phyloP scores from a whole-genome alignment of 2,797 vertebrate species.

The Argentina silus region DNA sequence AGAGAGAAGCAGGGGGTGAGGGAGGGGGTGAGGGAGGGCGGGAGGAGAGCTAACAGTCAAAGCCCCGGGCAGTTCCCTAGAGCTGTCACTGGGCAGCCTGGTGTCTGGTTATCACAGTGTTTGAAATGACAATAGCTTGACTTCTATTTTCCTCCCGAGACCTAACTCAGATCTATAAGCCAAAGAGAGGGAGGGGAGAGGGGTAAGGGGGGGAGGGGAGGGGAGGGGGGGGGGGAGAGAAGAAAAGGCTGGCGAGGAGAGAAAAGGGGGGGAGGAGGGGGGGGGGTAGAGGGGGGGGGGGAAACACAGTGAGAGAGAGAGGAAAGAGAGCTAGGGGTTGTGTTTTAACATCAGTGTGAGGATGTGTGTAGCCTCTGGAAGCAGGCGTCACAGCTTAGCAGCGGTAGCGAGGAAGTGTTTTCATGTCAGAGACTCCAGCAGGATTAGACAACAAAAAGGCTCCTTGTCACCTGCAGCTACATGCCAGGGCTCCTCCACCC shows the following conservation, averaged over 20 bases:
- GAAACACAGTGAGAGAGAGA: conserved; percentile 51
- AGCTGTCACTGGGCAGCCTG: conserved; percentile 75
- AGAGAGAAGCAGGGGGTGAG: not conserved
- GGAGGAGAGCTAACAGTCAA: conserved; percentile 62
- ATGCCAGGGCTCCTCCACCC: conserved; percentile 40
- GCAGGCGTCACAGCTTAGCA: not conserved
- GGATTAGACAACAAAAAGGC: conserved; percentile 74
- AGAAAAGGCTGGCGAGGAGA: conserved; percentile 60
- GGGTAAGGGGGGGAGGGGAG: conserved; percentile 7
- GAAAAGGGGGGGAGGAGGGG: conserved; percentile 36
- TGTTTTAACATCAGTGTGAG: conserved; percentile 4
- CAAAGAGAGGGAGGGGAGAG: conserved; percentile 42
- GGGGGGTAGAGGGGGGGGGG: not conserved
- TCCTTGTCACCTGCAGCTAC: conserved; percentile 77
- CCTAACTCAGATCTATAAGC: conserved; percentile 76
- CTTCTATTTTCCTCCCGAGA: conserved; percentile 77
- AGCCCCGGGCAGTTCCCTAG: conserved; percentile 72
- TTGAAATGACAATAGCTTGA: conserved; percentile 84
- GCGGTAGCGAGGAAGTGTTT: conserved; percentile 57
- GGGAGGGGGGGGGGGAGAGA: conserved; percentile 34
- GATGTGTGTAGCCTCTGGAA: not conserved
- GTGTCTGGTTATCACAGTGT: conserved; percentile 79
- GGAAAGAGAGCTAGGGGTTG: conserved; percentile 31
- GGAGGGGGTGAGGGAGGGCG: conserved; percentile 19
- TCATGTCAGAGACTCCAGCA: conserved; percentile 69